A percentile compares a stretch with the other conserved stretches of the same genome.
Evolutionary conservation across 1,140 invertebrate species (phyloP).

Genomic region (Lepidurus apus): DNA sequence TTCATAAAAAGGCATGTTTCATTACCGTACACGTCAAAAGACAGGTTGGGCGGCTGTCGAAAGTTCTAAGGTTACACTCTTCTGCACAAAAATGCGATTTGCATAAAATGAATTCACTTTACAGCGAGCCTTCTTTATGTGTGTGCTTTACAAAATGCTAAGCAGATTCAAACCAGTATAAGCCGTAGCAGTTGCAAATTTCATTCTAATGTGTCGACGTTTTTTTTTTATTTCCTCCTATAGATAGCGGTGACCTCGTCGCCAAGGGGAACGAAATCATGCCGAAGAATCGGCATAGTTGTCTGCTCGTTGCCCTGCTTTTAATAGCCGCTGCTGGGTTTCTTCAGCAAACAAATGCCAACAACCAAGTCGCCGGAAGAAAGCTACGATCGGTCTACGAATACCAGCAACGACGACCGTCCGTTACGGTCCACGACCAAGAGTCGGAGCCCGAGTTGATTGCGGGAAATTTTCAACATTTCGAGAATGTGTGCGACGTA

Average conservation of each 20-base stretch:
- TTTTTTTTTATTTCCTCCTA: neutral
- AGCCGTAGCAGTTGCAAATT: neutral
- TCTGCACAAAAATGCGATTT: neutral
- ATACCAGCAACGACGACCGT: neutral
- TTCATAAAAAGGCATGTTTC: neutral
- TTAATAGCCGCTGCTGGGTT: neutral
- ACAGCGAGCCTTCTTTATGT: neutral
- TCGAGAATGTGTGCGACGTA: slow-evolving; percentile 48
- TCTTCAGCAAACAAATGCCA: slow-evolving; percentile 9
- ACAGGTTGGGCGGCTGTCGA: neutral
- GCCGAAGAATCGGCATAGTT: neutral
- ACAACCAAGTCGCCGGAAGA: neutral
- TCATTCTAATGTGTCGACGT: neutral
- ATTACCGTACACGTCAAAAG: slow-evolving; percentile 11
- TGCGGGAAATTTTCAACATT: neutral
- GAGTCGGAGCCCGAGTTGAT: neutral
- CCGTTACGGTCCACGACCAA: neutral
- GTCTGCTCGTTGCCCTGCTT: neutral
- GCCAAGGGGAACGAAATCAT: neutral
- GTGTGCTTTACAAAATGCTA: neutral
- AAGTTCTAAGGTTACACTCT: neutral
- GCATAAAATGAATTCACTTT: neutral
- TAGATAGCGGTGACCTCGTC: neutral
- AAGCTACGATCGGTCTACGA: neutral
- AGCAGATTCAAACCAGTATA: neutral